Evolutionary conservation across 1,140 invertebrate species (phyloP).

Genomic region (Chrysoperla carnea): DNA sequence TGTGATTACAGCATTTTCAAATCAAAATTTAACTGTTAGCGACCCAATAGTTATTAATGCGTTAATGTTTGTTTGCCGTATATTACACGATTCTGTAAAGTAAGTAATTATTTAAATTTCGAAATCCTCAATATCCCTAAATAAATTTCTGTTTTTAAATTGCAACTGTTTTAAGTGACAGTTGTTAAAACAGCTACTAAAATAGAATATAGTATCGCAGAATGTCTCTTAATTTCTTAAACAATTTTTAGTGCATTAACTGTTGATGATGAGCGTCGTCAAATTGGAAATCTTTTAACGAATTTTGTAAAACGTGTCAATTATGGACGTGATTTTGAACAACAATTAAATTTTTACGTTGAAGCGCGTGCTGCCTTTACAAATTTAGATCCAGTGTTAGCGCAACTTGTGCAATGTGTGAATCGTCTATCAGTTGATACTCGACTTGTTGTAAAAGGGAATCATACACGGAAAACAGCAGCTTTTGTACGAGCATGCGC

Average conservation of each 20-base stretch:
- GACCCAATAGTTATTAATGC: constrained; percentile 77
- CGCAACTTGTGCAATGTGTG: constrained; percentile 71
- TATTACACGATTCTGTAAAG: constrained; percentile 87
- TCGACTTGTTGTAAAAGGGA: constrained; percentile 48
- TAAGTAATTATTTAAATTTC: constrained; percentile 25
- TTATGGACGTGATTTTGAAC: constrained; percentile 74
- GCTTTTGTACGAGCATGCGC: constrained; percentile 86
- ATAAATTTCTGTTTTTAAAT: too few relatives aligned
- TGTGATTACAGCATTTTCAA: constrained; percentile 51
- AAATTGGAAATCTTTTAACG: constrained; percentile 69
- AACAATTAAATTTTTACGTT: constrained; percentile 83
- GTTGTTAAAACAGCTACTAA: too few relatives aligned
- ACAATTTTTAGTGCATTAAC: constrained; percentile 59
- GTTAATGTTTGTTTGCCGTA: constrained; percentile 69
- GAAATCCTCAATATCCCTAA: constrained; percentile 1
- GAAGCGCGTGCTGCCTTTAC: constrained; percentile 76
- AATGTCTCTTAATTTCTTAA: constrained; percentile 3
- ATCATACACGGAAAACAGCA: constrained; percentile 62
- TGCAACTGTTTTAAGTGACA: too few relatives aligned
- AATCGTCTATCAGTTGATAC: constrained; percentile 62
- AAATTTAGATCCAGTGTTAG: constrained; percentile 74
- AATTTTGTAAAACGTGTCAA: constrained; percentile 61
- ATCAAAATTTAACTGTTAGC: constrained; percentile 19
- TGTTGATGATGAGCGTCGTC: constrained; percentile 79
- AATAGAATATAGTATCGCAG: too few relatives aligned